Conservation (phyloP, 2,888 invertebrate species). For the Thysanoteuthis rhombus region DNA sequence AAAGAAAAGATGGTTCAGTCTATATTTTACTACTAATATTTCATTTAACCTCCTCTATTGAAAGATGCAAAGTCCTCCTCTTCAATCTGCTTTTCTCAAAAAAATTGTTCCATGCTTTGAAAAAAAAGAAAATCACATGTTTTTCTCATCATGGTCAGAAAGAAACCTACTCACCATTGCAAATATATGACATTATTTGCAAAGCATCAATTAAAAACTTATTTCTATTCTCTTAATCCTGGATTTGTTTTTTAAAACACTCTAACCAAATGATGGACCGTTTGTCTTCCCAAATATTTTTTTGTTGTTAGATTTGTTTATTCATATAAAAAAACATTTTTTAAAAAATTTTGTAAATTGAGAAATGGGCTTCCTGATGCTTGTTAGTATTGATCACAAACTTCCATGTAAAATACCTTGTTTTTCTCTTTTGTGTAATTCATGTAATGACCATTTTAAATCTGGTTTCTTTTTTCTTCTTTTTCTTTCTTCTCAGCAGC, state of each 20-base stretch:
- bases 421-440: background rate
- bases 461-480: background rate
- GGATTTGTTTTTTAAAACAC: background rate
- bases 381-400: background rate
- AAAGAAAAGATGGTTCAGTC: background rate
- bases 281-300: background rate
- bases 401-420: background rate
- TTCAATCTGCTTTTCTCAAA: background rate
- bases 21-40: background rate
- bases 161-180: background rate
- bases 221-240: background rate
- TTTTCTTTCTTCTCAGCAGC: too few species aligned
- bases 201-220: background rate
- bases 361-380: background rate
- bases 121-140: background rate
- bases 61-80: background rate
- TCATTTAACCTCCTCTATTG: background rate
- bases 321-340: background rate
- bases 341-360: background rate
- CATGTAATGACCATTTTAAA: background rate
- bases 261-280: background rate
- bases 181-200: background rate
- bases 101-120: background rate
- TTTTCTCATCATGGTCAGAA: background rate
- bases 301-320: background rate